Conservation (phyloP, 2,797 vertebrate genomes). For the Xiphophorus birchmanni region DNA sequence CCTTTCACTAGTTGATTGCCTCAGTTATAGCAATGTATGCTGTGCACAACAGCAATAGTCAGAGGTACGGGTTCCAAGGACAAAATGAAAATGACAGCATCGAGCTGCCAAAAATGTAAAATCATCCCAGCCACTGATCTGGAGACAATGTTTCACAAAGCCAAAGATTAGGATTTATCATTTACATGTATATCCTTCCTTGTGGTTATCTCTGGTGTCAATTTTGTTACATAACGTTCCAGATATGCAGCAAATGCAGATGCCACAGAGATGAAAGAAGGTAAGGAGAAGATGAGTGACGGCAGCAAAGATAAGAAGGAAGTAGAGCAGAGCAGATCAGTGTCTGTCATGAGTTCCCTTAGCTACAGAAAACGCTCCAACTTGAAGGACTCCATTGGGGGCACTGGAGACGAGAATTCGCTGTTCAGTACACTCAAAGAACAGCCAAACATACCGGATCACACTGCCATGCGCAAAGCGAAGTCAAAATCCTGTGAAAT, state of each 20-base stretch:
- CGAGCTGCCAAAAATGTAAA: constrained; percentile 20
- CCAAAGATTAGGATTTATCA: constrained; percentile 4
- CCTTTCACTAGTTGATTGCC: constrained; percentile 67
- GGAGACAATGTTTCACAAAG: constrained; percentile 17
- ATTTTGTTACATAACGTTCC: constrained; percentile 44
- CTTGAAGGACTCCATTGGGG: constrained; percentile 93
- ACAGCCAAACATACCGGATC: constrained; percentile 83
- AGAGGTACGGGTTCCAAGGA: constrained; percentile 57
- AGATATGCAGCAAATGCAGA: constrained; percentile 82
- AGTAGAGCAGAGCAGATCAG: constrained; percentile 82
- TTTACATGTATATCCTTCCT: constrained; percentile 23
- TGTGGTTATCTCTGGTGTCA: constrained; percentile 50
- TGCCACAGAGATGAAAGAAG: constrained; percentile 77
- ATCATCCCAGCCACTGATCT: constrained; percentile 16
- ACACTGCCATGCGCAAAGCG: constrained; percentile 80
- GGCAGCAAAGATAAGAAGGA: constrained; percentile 82
- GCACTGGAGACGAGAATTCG: constrained; percentile 87
- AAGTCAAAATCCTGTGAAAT: constrained; percentile 74
- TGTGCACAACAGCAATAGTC: constrained; percentile 55
- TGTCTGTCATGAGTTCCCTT: constrained; percentile 91
- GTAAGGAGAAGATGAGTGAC: constrained; percentile 76
- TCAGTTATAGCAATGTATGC: constrained; percentile 56
- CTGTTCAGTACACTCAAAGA: constrained; percentile 90
- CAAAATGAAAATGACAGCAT: constrained; percentile 55
- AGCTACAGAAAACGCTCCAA: constrained; percentile 94